Evolutionary conservation across 2,888 invertebrate species (phyloP).

Genomic region (Hyles lineata): DNA sequence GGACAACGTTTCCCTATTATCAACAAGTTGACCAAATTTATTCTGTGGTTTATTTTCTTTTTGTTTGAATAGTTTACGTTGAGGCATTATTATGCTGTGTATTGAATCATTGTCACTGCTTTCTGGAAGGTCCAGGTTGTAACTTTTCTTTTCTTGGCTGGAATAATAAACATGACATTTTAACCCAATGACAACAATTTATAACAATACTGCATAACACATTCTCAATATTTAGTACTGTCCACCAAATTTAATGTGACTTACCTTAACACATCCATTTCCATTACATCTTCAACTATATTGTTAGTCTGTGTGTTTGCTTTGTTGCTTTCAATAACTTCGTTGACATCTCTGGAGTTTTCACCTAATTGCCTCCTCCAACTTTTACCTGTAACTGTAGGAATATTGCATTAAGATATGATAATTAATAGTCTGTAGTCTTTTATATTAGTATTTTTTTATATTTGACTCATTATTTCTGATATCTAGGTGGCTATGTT

Average conservation of each 20-base stretch:
- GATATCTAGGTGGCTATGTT: conserved; percentile 19
- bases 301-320: conserved; percentile 47
- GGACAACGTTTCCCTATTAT: conserved; percentile 56
- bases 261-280: conserved; percentile 71
- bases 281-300: conserved; percentile 62
- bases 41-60: conserved; percentile 61
- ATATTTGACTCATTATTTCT: not conserved
- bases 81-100: conserved; percentile 71
- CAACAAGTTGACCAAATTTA: conserved; percentile 57
- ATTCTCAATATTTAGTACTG: no score
- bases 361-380: conserved; percentile 76
- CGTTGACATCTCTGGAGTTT: conserved; percentile 63
- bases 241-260: not conserved
- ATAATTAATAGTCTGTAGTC: not conserved
- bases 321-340: conserved; percentile 59
- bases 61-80: conserved; percentile 66
- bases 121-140: conserved; percentile 65
- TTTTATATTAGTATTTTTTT: no score
- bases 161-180: conserved; percentile 39
- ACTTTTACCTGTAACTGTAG: conserved; percentile 63
- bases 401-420: not conserved
- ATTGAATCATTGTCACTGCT: conserved; percentile 76
- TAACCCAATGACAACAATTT: no score
- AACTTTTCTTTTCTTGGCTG: conserved; percentile 67
- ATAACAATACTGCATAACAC: no score